These are phyloP conservation scores for Geothlypis trichas DNA, from an alignment of 2,113 vertebrate genomes.

Conservation along the genomic window DNA sequence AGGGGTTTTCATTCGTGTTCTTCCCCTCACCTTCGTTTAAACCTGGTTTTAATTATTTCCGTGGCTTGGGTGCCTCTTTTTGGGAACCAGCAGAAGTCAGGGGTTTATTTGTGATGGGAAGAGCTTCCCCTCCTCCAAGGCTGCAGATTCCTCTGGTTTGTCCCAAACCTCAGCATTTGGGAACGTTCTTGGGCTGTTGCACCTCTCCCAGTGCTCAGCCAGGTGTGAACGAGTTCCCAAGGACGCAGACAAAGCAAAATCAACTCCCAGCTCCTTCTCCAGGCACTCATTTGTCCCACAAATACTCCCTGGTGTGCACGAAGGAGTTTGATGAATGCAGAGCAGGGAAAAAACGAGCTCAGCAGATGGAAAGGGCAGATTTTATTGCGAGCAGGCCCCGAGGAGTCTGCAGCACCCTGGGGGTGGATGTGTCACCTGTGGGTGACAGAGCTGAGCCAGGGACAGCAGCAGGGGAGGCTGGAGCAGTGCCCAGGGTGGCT, in stretches of 20 bases:
- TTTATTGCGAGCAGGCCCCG: neutral
- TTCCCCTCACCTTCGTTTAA: neutral
- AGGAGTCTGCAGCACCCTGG: neutral
- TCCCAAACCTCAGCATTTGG: neutral
- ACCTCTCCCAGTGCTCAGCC: accelerated
- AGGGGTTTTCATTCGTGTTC: neutral
- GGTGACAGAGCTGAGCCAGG: neutral
- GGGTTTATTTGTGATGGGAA: neutral
- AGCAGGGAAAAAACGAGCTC: accelerated
- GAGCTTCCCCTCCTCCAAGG: neutral
- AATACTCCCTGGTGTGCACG: too few relatives aligned
- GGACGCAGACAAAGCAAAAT: neutral
- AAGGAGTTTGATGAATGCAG: neutral
- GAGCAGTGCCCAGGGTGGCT: accelerated
- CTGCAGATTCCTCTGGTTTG: neutral
- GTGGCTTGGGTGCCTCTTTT: neutral
- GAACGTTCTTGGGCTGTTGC: neutral
- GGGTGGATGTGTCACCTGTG: neutral
- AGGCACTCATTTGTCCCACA: accelerated
- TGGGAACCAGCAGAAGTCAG: neutral
- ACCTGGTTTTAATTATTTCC: neutral
- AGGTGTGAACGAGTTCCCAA: neutral
- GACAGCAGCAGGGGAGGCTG: neutral
- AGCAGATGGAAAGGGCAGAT: neutral
- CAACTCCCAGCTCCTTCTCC: neutral